Conservation (phyloP, 92 coral and sea anemone species). For the Heteractis magnifica region DNA sequence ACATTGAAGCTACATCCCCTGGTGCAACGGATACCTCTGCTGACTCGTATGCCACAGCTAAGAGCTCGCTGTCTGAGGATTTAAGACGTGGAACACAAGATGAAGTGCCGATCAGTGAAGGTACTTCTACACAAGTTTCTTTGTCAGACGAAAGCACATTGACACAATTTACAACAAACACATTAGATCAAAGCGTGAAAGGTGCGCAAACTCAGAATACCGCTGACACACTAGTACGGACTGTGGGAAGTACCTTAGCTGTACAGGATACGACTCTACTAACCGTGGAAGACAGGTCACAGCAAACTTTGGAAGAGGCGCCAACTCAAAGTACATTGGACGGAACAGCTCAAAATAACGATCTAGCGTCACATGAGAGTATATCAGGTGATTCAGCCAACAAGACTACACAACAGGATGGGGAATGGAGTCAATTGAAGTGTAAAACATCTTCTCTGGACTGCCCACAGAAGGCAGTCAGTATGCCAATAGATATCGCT, state of each 20-base stretch:
- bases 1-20: not conserved
- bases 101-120: not conserved
- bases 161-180: not conserved
- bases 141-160: not conserved
- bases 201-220: not conserved
- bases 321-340: not conserved
- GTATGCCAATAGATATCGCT: slow-evolving; percentile 1
- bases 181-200: not conserved
- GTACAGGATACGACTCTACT: no score
- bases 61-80: not conserved
- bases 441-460: not conserved
- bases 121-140: not conserved
- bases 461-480: slow-evolving; percentile 1
- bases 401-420: not conserved
- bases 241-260: not conserved
- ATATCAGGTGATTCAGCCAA: no score
- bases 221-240: not conserved
- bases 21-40: not conserved
- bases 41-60: not conserved
- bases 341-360: not conserved
- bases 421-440: not conserved
- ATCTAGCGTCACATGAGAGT: not conserved
- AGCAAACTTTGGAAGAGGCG: not conserved
- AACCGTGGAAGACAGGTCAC: no score
- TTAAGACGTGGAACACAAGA: not conserved